A percentile compares a stretch with the other conserved stretches of the same genome.
These are phyloP conservation scores for Steinernema carpocapsae DNA, from an alignment of 2,888 invertebrate species.

Conservation along the genomic window DNA sequence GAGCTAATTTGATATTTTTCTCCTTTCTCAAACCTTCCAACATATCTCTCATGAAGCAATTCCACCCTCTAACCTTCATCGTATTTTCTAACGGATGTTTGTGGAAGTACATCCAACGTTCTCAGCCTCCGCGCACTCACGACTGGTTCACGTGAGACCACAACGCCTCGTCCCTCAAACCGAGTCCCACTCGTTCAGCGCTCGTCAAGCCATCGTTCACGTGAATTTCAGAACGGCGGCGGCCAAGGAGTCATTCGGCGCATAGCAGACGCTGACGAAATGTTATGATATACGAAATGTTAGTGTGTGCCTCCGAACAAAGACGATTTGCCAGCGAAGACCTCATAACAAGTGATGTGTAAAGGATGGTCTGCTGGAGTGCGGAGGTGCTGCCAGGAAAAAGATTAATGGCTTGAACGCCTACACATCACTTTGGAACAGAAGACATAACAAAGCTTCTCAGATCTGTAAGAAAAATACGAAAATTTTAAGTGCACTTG, in stretches of 20 bases:
- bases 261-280: not conserved
- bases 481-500: no score
- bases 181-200: not conserved
- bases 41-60: not conserved
- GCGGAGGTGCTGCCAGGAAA: not conserved
- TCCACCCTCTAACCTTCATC: not conserved
- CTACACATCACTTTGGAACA: no score
- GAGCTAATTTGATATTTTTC: no score
- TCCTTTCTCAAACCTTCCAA: not conserved
- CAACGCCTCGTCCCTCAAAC: not conserved
- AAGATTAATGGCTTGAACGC: not conserved
- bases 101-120: not conserved
- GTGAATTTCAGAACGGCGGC: not conserved
- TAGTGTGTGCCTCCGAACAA: not conserved
- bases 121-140: constrained; percentile 15
- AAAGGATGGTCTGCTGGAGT: not conserved
- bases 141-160: constrained; percentile 15
- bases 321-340: not conserved
- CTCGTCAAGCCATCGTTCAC: not conserved
- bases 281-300: constrained; percentile 1
- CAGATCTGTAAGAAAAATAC: no score
- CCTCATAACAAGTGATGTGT: not conserved
- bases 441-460: no score
- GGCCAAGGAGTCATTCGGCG: not conserved
- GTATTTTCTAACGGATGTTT: constrained; percentile 18